Evolutionary conservation across 1,140 invertebrate species (phyloP).

Genomic region (Alviniconcha marisindica): DNA sequence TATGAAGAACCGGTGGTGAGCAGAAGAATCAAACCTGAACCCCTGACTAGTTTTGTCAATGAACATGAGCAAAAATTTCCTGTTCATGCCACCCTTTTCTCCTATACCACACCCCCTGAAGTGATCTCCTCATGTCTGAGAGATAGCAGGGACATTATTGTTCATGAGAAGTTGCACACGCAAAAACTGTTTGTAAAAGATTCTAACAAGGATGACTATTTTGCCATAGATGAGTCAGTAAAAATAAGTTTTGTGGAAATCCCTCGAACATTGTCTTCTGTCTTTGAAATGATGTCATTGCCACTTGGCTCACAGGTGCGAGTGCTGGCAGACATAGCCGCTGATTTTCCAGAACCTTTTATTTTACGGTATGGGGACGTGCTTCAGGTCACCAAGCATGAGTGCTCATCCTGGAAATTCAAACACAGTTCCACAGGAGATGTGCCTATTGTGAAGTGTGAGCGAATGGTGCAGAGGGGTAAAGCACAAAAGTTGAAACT

Average conservation of each 20-base stretch:
- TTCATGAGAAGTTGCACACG: slow-evolving; percentile 31
- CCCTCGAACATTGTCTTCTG: slow-evolving; percentile 46
- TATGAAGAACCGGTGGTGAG: slow-evolving; percentile 47
- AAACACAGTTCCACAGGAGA: slow-evolving; percentile 32
- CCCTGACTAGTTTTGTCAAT: slow-evolving; percentile 23
- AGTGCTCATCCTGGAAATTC: slow-evolving; percentile 32
- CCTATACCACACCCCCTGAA: slow-evolving; percentile 9
- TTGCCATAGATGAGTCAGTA: slow-evolving; percentile 36
- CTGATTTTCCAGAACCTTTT: slow-evolving; percentile 60
- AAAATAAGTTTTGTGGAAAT: slow-evolving; percentile 44
- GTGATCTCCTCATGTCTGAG: slow-evolving; percentile 18
- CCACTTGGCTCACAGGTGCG: slow-evolving; percentile 47
- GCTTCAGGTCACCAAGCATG: slow-evolving; percentile 40
- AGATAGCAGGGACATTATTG: slow-evolving; percentile 35
- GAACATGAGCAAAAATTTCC: slow-evolving; percentile 43
- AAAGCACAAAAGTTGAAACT: slow-evolving; percentile 39
- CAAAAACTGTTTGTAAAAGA: slow-evolving; percentile 42
- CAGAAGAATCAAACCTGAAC: slow-evolving; percentile 11
- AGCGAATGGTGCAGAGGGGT: slow-evolving; percentile 35
- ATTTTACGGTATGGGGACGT: slow-evolving; percentile 56
- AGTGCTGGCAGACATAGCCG: slow-evolving; percentile 57
- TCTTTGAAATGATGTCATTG: slow-evolving; percentile 46
- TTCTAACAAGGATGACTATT: slow-evolving; percentile 36
- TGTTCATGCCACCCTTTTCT: slow-evolving; percentile 33
- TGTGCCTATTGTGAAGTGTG: slow-evolving; percentile 38